A percentile compares a stretch with the other conserved stretches of the same genome.
phyloP scores from a whole-genome alignment of 2,888 invertebrate species.

The Meloe dianella region DNA sequence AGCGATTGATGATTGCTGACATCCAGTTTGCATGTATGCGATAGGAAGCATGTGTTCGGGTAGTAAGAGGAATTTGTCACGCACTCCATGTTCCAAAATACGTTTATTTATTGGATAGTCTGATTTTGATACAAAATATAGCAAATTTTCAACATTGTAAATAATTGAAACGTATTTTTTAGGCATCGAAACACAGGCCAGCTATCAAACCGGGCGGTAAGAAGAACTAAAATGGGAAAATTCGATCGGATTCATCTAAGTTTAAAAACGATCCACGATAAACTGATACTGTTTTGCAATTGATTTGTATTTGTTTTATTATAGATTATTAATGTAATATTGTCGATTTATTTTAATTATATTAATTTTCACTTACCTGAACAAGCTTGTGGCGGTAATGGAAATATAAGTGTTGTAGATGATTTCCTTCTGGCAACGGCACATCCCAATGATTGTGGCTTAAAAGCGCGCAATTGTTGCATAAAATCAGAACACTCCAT shows the following conservation, averaged over 20 bases:
- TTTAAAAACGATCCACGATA: too few relatives aligned
- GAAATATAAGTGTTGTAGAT: conserved; percentile 92
- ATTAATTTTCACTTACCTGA: conserved; percentile 70
- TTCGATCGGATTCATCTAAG: too few relatives aligned
- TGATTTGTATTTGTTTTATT: too few relatives aligned
- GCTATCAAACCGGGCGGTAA: too few relatives aligned
- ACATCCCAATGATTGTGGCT: conserved; percentile 93
- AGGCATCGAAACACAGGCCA: too few relatives aligned
- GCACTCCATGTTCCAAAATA: neutral
- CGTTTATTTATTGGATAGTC: too few relatives aligned
- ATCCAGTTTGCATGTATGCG: neutral
- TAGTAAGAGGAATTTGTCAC: neutral
- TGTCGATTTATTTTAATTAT: neutral
- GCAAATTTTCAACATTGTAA: too few relatives aligned
- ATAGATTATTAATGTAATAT: too few relatives aligned
- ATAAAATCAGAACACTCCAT: conserved; percentile 98
- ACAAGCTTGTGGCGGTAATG: conserved; percentile 91
- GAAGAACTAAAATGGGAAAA: too few relatives aligned
- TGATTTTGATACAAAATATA: neutral
- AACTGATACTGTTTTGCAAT: too few relatives aligned
- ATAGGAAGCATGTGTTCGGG: neutral
- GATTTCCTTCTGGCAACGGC: conserved; percentile 93
- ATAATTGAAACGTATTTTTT: neutral
- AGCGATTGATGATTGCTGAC: neutral
- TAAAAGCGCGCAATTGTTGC: conserved; percentile 95